phyloP scores from a whole-genome alignment of 2,797 vertebrate genomes.

The Ctenopoma multispine region DNA sequence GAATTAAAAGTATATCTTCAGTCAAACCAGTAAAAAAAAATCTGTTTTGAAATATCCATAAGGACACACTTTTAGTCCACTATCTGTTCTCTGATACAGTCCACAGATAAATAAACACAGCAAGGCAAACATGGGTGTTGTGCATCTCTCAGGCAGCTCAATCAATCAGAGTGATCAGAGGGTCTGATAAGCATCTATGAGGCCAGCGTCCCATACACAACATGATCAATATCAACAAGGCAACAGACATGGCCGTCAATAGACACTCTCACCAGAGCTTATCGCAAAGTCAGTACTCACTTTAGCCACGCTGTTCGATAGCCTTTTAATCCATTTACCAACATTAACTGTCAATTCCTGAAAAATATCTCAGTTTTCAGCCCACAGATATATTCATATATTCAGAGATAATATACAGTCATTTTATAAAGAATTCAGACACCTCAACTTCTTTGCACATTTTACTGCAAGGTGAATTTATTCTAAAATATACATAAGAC shows the following conservation, averaged over 20 bases:
- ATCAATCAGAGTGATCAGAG: constrained; percentile 70
- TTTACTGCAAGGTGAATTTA: too few species aligned
- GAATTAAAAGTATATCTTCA: neutral
- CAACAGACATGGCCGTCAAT: constrained; percentile 69
- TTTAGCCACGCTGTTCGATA: constrained; percentile 45
- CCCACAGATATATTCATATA: neutral
- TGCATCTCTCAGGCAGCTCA: constrained; percentile 39
- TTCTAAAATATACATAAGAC: neutral
- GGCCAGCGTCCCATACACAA: constrained; percentile 50
- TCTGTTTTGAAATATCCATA: constrained; percentile 9
- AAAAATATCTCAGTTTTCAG: constrained; percentile 20
- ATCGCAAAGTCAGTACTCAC: constrained; percentile 73
- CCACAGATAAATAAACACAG: constrained; percentile 4
- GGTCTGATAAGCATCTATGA: constrained; percentile 63
- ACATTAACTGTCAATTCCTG: constrained; percentile 42
- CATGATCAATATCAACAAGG: constrained; percentile 72
- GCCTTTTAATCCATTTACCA: constrained; percentile 67
- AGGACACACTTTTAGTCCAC: neutral
- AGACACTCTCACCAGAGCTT: constrained; percentile 69
- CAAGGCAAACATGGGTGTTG: constrained; percentile 20
- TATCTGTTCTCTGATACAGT: neutral
- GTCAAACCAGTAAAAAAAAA: neutral
- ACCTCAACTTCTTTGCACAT: too few species aligned
- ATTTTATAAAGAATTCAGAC: too few species aligned
- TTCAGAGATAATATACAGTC: constrained; percentile 1